phyloP scores from a whole-genome alignment of 1,140 invertebrate genomes.

The Hylyphantes graminicola region DNA sequence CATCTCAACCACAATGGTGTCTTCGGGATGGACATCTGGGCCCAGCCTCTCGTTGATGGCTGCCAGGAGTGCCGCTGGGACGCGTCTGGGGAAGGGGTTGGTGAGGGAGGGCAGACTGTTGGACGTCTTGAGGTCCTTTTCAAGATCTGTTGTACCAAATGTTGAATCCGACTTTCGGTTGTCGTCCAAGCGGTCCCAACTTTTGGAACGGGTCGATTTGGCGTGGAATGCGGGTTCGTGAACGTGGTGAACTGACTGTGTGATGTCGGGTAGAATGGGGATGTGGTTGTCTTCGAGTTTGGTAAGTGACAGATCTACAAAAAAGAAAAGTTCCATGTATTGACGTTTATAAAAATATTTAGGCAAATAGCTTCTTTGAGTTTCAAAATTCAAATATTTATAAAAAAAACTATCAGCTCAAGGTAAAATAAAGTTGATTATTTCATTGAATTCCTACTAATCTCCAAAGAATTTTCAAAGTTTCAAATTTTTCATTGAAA shows the following conservation, averaged over 20 bases:
- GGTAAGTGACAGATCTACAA: background rate
- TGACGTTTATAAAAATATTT: no score
- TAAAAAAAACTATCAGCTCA: no score
- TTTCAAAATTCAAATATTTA: no score
- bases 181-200: conserved; percentile 49
- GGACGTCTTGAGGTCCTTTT: background rate
- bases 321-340: background rate
- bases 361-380: no score
- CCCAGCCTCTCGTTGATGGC: conserved; percentile 45
- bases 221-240: background rate
- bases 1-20: conserved; percentile 46
- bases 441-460: no score
- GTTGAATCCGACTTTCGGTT: background rate
- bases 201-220: conserved; percentile 41
- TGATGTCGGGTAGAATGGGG: conserved; percentile 29
- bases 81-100: conserved; percentile 45
- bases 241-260: background rate
- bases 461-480: no score
- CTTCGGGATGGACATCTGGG: conserved; percentile 34
- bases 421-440: no score
- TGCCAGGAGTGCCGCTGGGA: conserved; percentile 42
- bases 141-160: no score
- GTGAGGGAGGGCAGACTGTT: conserved; percentile 29
- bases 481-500: no score
- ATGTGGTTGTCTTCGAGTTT: conserved; percentile 2